These are phyloP conservation scores for Rhabdomys dilectus DNA, from an alignment of 2,113 vertebrate species.

Conservation along the genomic window DNA sequence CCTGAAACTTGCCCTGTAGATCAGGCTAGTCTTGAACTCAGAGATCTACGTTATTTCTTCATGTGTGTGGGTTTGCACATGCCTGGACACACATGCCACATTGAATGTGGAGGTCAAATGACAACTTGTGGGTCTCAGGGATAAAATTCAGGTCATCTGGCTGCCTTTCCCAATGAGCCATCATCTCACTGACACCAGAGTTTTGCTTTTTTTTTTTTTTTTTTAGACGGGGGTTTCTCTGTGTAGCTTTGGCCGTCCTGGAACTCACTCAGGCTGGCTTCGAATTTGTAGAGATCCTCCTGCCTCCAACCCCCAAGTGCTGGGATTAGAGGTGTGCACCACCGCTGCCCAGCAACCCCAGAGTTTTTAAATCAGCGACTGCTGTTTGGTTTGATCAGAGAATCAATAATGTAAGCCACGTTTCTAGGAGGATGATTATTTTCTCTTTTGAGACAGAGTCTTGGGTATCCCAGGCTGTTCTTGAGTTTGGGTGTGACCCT, in stretches of 20 bases:
- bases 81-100: not conserved
- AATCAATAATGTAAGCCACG: not conserved
- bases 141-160: not conserved
- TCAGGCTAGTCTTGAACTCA: not conserved
- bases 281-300: too few species aligned
- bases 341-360: too few species aligned
- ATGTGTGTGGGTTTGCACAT: not conserved
- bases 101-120: not conserved
- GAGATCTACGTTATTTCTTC: not conserved
- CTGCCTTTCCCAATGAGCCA: not conserved
- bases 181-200: too few species aligned
- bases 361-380: constrained; percentile 9
- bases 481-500: not conserved
- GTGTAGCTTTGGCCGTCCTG: too few species aligned
- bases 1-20: not conserved
- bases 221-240: too few species aligned
- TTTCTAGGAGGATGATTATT: not conserved
- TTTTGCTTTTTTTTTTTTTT: too few species aligned
- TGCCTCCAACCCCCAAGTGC: too few species aligned
- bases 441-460: not conserved
- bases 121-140: not conserved
- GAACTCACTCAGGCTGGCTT: too few species aligned
- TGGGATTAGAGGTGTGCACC: too few species aligned
- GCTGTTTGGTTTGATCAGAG: constrained; percentile 37
- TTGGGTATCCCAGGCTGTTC: not conserved